Conservation (phyloP, 2,888 invertebrate species). For the Drosophila anomalata region DNA sequence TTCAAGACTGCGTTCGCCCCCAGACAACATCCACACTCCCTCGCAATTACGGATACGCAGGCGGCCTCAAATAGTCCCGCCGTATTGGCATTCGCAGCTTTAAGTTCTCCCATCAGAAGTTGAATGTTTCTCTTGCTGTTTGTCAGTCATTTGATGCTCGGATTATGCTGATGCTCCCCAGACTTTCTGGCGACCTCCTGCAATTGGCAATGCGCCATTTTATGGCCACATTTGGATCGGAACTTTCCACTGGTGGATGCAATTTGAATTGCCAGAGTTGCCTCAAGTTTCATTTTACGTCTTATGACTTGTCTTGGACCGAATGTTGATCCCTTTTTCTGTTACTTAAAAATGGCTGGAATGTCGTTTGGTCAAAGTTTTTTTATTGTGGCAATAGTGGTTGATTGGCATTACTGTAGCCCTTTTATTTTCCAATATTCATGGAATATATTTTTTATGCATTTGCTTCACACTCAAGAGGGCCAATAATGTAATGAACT, state of each 20-base stretch:
- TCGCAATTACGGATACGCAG: conserved; percentile 30
- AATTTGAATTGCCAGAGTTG: conserved; percentile 22
- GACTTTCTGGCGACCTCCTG: conserved; percentile 46
- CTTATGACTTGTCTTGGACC: conserved; percentile 31
- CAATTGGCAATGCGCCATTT: conserved; percentile 38
- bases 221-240: conserved; percentile 44
- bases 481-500: background rate
- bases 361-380: conserved; percentile 5
- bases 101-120: conserved; percentile 26
- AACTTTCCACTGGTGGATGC: conserved; percentile 27
- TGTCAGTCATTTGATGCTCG: conserved; percentile 27
- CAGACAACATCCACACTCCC: background rate
- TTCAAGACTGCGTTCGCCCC: conserved; percentile 8
- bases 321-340: conserved; percentile 11
- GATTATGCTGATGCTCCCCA: conserved; percentile 42
- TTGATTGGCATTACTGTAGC: background rate
- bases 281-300: conserved; percentile 2
- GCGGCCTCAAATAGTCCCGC: conserved; percentile 12
- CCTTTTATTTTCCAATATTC: background rate
- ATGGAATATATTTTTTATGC: background rate
- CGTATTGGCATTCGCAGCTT: conserved; percentile 25
- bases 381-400: conserved; percentile 15
- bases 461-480: background rate
- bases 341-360: background rate
- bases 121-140: conserved; percentile 17